A percentile compares a stretch with the other conserved stretches of the same genome.
Evolutionary conservation across 2,888 invertebrate genomes (phyloP).

Genomic region (Caenorhabditis uteleia): DNA sequence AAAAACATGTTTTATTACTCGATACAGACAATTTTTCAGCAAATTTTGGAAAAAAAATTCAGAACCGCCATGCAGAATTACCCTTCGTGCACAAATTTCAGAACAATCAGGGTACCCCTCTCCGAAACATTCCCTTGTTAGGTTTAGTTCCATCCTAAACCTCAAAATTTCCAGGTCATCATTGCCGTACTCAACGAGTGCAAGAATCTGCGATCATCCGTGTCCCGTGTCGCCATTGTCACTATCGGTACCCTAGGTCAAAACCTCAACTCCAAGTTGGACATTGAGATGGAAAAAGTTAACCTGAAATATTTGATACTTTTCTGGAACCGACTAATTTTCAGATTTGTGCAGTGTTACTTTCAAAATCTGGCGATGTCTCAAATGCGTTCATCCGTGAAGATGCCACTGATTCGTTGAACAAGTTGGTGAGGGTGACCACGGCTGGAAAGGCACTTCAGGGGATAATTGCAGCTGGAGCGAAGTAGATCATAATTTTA

Average conservation of each 20-base stretch:
- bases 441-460: slow-evolving; percentile 74
- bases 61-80: no score
- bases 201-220: slow-evolving; percentile 89
- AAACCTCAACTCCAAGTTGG: slow-evolving; percentile 73
- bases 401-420: slow-evolving; percentile 84
- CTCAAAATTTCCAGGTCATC: slow-evolving; percentile 34
- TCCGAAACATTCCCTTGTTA: no score
- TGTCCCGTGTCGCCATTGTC: slow-evolving; percentile 85
- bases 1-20: no score
- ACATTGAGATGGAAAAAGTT: slow-evolving; percentile 72
- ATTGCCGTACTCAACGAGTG: slow-evolving; percentile 49
- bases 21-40: background rate
- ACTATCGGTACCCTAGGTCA: slow-evolving; percentile 83
- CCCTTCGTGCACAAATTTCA: no score
- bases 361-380: slow-evolving; percentile 76
- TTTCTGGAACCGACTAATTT: no score
- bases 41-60: no score
- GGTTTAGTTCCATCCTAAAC: background rate
- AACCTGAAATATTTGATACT: slow-evolving; percentile 17
- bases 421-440: slow-evolving; percentile 81
- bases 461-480: slow-evolving; percentile 70
- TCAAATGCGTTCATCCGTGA: slow-evolving; percentile 90
- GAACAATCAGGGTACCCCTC: no score
- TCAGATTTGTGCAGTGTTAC: slow-evolving; percentile 49
- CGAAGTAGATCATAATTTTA: slow-evolving; percentile 40